Conservation (phyloP, 2,113 vertebrate species). For the Prionailurus bengalensis region DNA sequence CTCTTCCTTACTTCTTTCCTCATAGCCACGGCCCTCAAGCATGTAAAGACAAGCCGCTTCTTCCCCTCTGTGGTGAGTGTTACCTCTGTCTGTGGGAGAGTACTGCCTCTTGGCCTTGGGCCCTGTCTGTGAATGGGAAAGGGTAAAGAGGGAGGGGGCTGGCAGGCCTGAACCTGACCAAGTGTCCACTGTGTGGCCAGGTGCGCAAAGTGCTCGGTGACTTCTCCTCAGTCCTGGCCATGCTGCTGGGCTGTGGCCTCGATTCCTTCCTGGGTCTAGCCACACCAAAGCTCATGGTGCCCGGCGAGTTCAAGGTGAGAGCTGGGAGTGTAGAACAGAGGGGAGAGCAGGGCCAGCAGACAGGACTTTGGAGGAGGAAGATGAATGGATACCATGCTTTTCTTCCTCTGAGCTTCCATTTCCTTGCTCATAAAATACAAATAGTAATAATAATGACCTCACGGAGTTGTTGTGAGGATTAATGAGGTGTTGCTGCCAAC, state of each 20-base stretch:
- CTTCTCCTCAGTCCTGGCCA: slow-evolving; percentile 89
- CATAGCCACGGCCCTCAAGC: slow-evolving; percentile 83
- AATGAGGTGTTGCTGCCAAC: not conserved
- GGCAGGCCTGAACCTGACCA: not conserved
- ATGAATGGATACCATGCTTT: not conserved
- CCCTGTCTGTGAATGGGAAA: not conserved
- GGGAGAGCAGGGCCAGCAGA: not conserved
- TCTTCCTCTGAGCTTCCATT: not conserved
- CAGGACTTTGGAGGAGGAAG: not conserved
- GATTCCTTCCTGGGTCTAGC: slow-evolving; percentile 88
- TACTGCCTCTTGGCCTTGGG: not conserved
- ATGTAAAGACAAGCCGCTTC: slow-evolving; percentile 87
- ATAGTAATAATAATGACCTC: slow-evolving; percentile 34
- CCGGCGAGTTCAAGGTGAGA: slow-evolving; percentile 89
- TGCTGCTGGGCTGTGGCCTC: slow-evolving; percentile 85
- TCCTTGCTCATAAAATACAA: slow-evolving; percentile 20
- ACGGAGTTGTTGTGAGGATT: not conserved
- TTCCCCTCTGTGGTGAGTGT: slow-evolving; percentile 87
- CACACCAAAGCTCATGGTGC: slow-evolving; percentile 90
- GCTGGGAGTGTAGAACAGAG: not conserved
- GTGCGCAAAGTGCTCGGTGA: slow-evolving; percentile 87
- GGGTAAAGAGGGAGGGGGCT: not conserved
- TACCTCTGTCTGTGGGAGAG: not conserved
- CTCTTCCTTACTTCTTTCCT: slow-evolving; percentile 89
- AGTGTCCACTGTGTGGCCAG: slow-evolving; percentile 73